Evolutionary conservation across 2,888 invertebrate genomes (phyloP).

Genomic region (Patella caerulea): DNA sequence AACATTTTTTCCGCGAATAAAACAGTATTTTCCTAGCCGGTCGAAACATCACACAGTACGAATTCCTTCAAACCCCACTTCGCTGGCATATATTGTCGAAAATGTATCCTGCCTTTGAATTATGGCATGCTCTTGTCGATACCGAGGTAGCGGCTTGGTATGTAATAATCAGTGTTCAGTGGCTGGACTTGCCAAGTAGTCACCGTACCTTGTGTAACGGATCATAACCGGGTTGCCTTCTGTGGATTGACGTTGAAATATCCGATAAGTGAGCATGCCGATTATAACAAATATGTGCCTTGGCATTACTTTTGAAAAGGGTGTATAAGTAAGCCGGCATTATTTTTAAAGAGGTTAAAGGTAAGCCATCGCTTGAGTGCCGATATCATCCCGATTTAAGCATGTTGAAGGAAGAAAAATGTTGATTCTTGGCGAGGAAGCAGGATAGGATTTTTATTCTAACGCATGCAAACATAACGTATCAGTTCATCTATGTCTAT

Average conservation of each 20-base stretch:
- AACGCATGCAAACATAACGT: no score
- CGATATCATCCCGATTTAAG: no score
- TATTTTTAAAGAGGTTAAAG: no score
- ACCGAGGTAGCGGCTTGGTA: constrained; percentile 19
- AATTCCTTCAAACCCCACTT: constrained; percentile 33
- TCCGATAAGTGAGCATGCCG: constrained; percentile 8
- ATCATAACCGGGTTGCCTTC: constrained; percentile 7
- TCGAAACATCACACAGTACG: constrained; percentile 31
- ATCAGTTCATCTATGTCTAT: no score
- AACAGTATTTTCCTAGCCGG: constrained; percentile 29
- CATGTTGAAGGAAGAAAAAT: no score
- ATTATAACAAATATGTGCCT: background rate
- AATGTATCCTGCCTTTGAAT: constrained; percentile 35
- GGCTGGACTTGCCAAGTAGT: constrained; percentile 13
- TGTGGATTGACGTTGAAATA: background rate
- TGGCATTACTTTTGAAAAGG: constrained; percentile 12
- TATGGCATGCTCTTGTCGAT: constrained; percentile 31
- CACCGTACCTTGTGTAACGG: constrained; percentile 13
- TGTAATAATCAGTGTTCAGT: constrained; percentile 21
- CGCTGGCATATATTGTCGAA: constrained; percentile 32
- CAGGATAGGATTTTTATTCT: no score
- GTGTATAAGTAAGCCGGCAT: background rate
- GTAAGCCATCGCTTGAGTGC: no score
- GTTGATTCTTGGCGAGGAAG: no score
- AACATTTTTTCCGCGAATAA: no score